phyloP scores from a whole-genome alignment of 35 echinoderm and acorn worm genomes.

The Anneissia japonica region DNA sequence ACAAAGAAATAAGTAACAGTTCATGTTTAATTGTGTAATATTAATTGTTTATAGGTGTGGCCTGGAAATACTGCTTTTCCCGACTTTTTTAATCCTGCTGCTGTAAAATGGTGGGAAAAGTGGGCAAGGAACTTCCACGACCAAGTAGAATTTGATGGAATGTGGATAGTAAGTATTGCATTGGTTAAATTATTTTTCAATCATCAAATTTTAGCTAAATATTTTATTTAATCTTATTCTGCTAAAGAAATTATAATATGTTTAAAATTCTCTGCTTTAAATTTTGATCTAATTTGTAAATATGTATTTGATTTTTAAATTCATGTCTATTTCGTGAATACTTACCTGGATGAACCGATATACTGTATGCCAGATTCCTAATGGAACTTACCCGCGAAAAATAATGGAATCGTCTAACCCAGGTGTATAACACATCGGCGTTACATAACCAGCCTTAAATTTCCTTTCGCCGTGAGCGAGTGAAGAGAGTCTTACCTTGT shows the following conservation, averaged over 20 bases:
- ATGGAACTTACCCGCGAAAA: too few species aligned
- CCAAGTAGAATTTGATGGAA: conserved; percentile 67
- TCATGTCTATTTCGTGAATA: too few species aligned
- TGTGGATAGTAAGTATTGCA: conserved; percentile 89
- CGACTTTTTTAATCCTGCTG: conserved; percentile 67
- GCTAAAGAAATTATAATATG: not conserved
- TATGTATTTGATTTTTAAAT: not conserved
- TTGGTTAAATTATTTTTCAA: not conserved
- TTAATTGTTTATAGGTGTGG: conserved; percentile 63
- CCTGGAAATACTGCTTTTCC: conserved; percentile 82
- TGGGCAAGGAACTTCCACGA: conserved; percentile 48
- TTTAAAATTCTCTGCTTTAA: not conserved
- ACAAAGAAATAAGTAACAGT: not conserved
- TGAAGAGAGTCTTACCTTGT: too few species aligned
- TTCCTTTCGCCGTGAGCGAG: too few species aligned
- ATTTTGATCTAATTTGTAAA: not conserved
- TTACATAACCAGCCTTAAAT: too few species aligned
- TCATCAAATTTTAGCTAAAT: not conserved
- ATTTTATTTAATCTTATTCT: not conserved
- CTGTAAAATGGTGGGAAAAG: conserved; percentile 59
- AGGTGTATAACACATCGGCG: too few species aligned
- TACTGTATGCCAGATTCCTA: too few species aligned
- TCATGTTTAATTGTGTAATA: not conserved
- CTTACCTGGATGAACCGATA: too few species aligned
- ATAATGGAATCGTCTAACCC: too few species aligned